Base-by-base conservation (phyloP, 2,113 vertebrate species). In the Gasterosteus aculeatus region DNA sequence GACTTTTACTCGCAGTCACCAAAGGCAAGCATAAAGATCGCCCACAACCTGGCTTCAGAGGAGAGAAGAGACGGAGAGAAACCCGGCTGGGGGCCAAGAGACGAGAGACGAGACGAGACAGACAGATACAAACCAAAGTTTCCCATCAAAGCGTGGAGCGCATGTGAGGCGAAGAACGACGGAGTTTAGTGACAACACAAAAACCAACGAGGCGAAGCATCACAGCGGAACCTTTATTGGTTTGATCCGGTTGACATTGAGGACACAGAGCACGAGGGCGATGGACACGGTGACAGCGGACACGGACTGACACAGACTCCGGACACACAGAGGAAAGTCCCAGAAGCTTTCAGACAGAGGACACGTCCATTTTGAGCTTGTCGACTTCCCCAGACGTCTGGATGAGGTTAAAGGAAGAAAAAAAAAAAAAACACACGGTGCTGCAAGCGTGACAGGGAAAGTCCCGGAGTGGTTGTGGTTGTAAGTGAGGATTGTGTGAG, bases 221-320 rank as follows among this genome's bases (percentile, higher is more conserved):
- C 85, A 87, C 84, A 89, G 83, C 84, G 76, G 64, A 86, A 88
- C 84, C 75, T 94, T 94, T 94, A 95, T 94, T 94, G 84, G 83
- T 85, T 84, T 74, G 60, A 80, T 76, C 58, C 54, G 31, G 85
- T 29, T 84, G 82, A 92, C 91, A 93, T 60, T 8, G 61, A 75
- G 44, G 69, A 88, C 71, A 85, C 44, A 80, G 35, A 76, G 58
- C 74, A 65, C 62, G 65, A 7, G 76, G 3, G 38, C 63, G 77
- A 31, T 29, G 53, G 51, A 81, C 71, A 69, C 61, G 10, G 78
- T 64, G 86, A 87, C 26, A 87, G 75, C 42, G 87, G 65, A 29
- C 51, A 81, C 72, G 51, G 51, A 77, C 58, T 18, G 15, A 88
- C 74, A 64, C 16, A 14, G 65, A 70, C 38, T 44, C 33, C 1